phyloP scores from a whole-genome alignment of 2,113 vertebrate genomes.

The Falco punctatus region DNA sequence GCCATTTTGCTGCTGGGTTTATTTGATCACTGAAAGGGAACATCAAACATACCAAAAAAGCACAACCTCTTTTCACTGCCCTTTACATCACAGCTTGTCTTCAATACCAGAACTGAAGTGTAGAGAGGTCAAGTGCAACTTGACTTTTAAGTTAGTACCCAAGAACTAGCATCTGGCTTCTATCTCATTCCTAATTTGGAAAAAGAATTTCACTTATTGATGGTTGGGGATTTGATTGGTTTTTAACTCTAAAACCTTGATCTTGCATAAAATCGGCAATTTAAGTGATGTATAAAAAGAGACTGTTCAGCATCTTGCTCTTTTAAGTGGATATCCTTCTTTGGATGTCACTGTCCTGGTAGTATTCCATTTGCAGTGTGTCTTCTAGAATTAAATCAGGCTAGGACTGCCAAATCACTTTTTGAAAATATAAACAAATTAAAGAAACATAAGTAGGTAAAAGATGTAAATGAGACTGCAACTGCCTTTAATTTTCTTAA shows the following conservation, averaged over 20 bases:
- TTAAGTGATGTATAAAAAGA: background rate
- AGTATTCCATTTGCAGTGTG: background rate
- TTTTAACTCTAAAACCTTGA: background rate
- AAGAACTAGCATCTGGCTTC: background rate
- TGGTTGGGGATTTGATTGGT: background rate
- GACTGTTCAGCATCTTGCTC: background rate
- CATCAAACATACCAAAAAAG: background rate
- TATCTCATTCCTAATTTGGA: background rate
- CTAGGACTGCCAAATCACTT: background rate
- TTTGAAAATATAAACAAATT: no score
- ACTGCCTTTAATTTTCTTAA: background rate
- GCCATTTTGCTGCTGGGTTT: background rate
- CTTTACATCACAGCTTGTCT: background rate
- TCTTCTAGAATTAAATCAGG: background rate
- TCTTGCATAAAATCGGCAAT: background rate
- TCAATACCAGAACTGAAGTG: background rate
- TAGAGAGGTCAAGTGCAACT: background rate
- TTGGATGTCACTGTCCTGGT: background rate
- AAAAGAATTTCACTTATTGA: background rate
- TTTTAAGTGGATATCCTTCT: background rate
- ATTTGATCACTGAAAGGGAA: background rate
- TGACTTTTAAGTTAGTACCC: background rate
- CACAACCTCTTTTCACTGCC: background rate
- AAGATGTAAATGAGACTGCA: background rate
- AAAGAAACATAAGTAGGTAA: background rate